Evolutionary conservation across 2,113 vertebrate genomes (phyloP).

Genomic region (Microcebus jonahi): DNA sequence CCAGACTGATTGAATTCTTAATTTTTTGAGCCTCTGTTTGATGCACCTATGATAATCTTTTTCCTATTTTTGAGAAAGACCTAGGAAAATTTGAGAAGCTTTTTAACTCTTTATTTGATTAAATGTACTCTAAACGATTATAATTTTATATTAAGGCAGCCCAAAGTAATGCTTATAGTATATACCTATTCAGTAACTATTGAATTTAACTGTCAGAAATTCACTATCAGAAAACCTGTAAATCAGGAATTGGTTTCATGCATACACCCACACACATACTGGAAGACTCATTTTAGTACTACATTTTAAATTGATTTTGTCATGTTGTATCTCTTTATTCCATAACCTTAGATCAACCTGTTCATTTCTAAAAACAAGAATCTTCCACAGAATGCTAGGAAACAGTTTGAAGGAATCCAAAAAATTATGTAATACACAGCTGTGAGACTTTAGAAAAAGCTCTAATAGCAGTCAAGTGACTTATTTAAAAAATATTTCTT

Average conservation of each 20-base stretch:
- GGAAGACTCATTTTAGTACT: neutral
- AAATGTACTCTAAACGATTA: neutral
- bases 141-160: neutral
- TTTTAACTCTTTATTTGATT: neutral
- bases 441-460: neutral
- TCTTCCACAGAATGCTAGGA: conserved; percentile 49
- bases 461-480: conserved; percentile 26
- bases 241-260: neutral
- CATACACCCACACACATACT: neutral
- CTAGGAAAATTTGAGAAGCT: neutral
- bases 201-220: conserved; percentile 16
- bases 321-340: neutral
- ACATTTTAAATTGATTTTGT: neutral
- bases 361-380: conserved; percentile 57
- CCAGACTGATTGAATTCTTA: neutral
- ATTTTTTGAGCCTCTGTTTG: neutral
- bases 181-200: neutral
- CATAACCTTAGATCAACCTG: conserved; percentile 8
- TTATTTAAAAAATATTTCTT: conserved; percentile 45
- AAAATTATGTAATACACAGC: conserved; percentile 54
- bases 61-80: neutral
- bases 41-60: neutral
- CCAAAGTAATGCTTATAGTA: neutral
- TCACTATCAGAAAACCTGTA: neutral
- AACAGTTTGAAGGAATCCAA: conserved; percentile 36